phyloP scores from a whole-genome alignment of 2,113 vertebrate species.

The Peromyscus maniculatus region DNA sequence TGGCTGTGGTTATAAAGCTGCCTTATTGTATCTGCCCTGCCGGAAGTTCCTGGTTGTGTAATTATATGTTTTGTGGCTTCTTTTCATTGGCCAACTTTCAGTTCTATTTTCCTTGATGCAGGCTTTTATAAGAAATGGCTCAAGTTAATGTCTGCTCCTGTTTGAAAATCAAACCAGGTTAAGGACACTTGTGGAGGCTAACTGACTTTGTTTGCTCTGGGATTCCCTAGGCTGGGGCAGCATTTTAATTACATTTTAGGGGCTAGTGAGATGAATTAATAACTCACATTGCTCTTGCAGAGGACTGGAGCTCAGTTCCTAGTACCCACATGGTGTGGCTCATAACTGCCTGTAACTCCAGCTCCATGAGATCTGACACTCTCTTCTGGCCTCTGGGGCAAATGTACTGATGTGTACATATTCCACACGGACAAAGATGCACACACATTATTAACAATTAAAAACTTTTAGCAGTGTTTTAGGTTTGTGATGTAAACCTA shows the following conservation, averaged over 20 bases:
- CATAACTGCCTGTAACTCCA: neutral
- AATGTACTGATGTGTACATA: neutral
- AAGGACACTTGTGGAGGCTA: neutral
- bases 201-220: neutral
- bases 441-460: neutral
- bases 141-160: neutral
- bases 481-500: neutral
- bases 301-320: neutral
- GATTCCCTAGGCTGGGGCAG: neutral
- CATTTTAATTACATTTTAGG: slow-evolving; percentile 16
- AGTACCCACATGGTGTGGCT: neutral
- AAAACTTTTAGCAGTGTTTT: neutral
- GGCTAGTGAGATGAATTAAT: neutral
- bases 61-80: neutral
- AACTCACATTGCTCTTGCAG: neutral
- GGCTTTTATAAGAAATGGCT: neutral
- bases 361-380: neutral
- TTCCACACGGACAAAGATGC: neutral
- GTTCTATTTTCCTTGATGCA: neutral
- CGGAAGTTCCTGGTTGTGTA: neutral
- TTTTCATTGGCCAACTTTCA: neutral
- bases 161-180: neutral
- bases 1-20: neutral
- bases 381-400: neutral
- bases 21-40: neutral